Conservation (phyloP, 1,140 invertebrate genomes). For the Nomia melanderi region DNA sequence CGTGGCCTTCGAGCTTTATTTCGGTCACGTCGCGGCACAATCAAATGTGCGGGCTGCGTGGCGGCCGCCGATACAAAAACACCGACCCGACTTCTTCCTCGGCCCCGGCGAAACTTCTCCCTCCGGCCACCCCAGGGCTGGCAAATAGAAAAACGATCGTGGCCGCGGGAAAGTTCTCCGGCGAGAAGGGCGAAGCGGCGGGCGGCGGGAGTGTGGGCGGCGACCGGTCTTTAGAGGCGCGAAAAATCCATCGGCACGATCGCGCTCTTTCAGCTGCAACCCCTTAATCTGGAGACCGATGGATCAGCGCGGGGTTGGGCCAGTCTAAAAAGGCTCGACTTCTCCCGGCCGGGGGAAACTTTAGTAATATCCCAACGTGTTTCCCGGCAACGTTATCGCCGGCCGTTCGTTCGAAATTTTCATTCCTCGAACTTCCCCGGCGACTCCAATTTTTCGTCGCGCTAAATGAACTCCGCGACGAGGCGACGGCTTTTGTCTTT, state of each 20-base stretch:
- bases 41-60: slow-evolving; percentile 45
- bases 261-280: slow-evolving; percentile 6
- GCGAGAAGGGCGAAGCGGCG: neutral
- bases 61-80: slow-evolving; percentile 50
- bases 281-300: slow-evolving; percentile 29
- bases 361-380: slow-evolving; percentile 53
- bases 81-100: slow-evolving; percentile 4
- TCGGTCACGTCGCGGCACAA: slow-evolving; percentile 56
- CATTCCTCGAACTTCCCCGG: slow-evolving; percentile 30
- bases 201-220: neutral
- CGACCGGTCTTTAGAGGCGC: slow-evolving; percentile 31
- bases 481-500: neutral
- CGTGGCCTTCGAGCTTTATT: slow-evolving; percentile 44
- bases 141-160: slow-evolving; percentile 42
- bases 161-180: slow-evolving; percentile 43
- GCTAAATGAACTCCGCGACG: neutral
- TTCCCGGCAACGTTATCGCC: slow-evolving; percentile 25
- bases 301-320: neutral
- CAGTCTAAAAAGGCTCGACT: slow-evolving; percentile 13
- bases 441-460: slow-evolving; percentile 32
- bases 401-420: slow-evolving; percentile 43
- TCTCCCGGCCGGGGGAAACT: slow-evolving; percentile 48
- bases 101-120: no score
- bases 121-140: neutral
- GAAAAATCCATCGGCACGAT: slow-evolving; percentile 52